phyloP scores from a whole-genome alignment of 2,888 invertebrate genomes.

The Ferrisia virgata region DNA sequence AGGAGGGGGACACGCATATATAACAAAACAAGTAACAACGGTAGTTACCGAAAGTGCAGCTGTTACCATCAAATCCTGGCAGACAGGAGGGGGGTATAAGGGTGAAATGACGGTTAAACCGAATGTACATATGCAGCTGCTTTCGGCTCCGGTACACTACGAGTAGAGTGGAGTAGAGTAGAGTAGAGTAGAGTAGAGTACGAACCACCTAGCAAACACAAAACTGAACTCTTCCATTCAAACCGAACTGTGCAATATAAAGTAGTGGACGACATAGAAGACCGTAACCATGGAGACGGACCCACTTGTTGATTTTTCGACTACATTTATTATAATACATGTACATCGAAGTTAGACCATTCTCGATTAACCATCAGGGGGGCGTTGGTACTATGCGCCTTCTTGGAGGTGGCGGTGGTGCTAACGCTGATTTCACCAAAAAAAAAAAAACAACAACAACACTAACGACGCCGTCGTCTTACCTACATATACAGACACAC shows the following conservation, averaged over 20 bases:
- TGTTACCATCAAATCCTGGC: conserved; percentile 32
- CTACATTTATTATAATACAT: no score
- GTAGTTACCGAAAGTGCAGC: conserved; percentile 37
- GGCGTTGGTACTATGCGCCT: no score
- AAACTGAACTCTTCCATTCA: background rate
- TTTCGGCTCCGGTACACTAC: conserved; percentile 15
- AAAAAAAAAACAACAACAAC: background rate
- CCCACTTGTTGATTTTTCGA: conserved; percentile 39
- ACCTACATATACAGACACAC: background rate
- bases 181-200: no score
- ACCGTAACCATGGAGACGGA: conserved; percentile 18
- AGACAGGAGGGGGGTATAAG: background rate
- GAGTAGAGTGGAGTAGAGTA: no score
- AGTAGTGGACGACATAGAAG: conserved; percentile 24
- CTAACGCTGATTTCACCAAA: background rate
- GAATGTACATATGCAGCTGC: conserved; percentile 36
- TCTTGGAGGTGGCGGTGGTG: no score
- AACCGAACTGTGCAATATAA: conserved; percentile 9
- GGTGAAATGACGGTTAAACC: conserved; percentile 39
- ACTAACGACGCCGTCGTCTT: background rate
- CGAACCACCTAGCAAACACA: background rate
- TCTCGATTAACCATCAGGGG: background rate
- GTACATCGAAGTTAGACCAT: conserved; percentile 28
- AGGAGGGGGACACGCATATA: conserved; percentile 16
- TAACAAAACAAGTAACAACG: conserved; percentile 33